Evolutionary conservation across 2,113 vertebrate species (phyloP).

Genomic region (Cinclus cinclus): DNA sequence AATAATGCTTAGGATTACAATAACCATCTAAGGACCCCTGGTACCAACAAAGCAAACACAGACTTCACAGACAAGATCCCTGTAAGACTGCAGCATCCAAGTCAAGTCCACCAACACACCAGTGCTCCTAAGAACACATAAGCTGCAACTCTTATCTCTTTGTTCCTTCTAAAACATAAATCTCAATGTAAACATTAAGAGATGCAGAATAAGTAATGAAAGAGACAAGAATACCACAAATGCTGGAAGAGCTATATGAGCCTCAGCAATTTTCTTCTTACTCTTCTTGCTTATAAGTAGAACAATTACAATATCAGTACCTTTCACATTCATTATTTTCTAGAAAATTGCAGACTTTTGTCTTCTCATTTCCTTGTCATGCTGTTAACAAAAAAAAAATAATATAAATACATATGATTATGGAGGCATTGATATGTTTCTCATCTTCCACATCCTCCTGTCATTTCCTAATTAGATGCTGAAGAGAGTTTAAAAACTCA

Average conservation of each 20-base stretch:
- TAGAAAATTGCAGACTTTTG: background rate
- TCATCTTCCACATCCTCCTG: background rate
- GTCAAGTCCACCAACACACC: background rate
- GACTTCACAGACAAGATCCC: background rate
- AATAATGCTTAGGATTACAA: background rate
- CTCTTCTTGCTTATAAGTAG: background rate
- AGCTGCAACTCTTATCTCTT: background rate
- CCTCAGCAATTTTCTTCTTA: background rate
- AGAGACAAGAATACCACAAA: background rate
- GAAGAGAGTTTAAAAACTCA: background rate
- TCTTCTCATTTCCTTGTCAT: background rate
- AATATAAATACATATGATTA: background rate
- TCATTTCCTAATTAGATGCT: background rate
- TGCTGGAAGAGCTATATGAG: background rate
- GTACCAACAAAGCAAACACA: background rate
- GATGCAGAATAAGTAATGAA: background rate
- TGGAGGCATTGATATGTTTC: background rate
- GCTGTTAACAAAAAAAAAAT: background rate
- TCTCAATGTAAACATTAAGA: background rate
- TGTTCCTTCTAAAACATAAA: background rate
- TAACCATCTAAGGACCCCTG: background rate
- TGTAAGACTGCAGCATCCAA: background rate
- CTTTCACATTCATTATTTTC: background rate
- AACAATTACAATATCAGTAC: background rate
- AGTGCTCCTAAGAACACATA: background rate